A percentile compares a stretch with the other conserved stretches of the same genome.
phyloP scores from a whole-genome alignment of 2,888 invertebrate species.

The Ommatoiulus sabulosus region DNA sequence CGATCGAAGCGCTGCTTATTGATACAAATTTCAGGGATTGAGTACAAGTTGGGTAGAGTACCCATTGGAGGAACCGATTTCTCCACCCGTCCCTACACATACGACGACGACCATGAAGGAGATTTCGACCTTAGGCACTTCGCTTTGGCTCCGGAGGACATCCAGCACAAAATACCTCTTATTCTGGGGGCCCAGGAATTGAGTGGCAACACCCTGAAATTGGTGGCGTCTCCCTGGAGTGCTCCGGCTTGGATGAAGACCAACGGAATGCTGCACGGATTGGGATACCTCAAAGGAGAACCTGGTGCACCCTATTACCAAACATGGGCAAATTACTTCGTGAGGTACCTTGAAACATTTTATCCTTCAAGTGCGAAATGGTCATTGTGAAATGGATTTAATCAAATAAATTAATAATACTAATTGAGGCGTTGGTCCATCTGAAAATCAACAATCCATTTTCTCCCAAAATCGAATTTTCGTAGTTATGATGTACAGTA shows the following conservation, averaged over 20 bases:
- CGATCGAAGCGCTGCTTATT: too few relatives aligned
- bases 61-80: conserved; percentile 91
- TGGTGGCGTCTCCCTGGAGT: conserved; percentile 72
- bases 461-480: too few relatives aligned
- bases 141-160: conserved; percentile 55
- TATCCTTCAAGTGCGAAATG: too few relatives aligned
- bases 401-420: too few relatives aligned
- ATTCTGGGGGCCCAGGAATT: conserved; percentile 65
- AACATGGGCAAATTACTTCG: conserved; percentile 83
- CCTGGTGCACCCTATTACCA: conserved; percentile 74
- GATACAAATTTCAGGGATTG: conserved; percentile 72
- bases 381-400: too few relatives aligned
- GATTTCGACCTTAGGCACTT: conserved; percentile 63
- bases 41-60: conserved; percentile 82
- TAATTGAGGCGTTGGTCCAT: too few relatives aligned
- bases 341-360: conserved; percentile 70
- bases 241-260: conserved; percentile 74
- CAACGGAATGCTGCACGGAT: conserved; percentile 67
- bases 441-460: too few relatives aligned
- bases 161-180: conserved; percentile 65
- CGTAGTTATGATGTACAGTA: too few relatives aligned
- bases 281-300: conserved; percentile 67
- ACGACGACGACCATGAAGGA: conserved; percentile 74
- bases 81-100: conserved; percentile 83
- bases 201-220: conserved; percentile 62